phyloP scores from a whole-genome alignment of 2,113 vertebrate species.

The Leptobrachium ailaonicum region DNA sequence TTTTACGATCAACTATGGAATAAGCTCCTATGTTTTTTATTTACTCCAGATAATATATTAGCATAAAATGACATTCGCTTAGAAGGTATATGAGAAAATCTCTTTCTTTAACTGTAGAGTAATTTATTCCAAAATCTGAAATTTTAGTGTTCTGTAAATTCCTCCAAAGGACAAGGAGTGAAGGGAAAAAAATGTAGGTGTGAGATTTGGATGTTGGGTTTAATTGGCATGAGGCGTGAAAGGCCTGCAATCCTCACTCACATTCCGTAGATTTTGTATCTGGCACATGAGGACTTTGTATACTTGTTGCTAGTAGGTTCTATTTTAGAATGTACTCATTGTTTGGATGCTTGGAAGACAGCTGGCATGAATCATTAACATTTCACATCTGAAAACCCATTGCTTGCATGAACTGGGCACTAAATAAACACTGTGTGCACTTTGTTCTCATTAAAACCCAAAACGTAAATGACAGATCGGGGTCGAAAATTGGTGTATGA shows the following conservation, averaged over 20 bases:
- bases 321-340: constrained; percentile 69
- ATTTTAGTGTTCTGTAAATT: neutral
- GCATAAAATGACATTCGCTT: too few relatives aligned
- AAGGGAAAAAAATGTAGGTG: constrained; percentile 48
- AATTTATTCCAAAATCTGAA: too few relatives aligned
- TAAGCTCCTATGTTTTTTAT: too few relatives aligned
- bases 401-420: constrained; percentile 24
- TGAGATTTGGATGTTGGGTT: constrained; percentile 62
- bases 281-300: constrained; percentile 61
- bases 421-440: neutral
- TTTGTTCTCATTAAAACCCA: neutral
- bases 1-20: too few relatives aligned
- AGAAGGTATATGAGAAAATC: too few relatives aligned
- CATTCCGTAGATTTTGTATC: constrained; percentile 66
- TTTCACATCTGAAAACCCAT: constrained; percentile 57
- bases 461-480: neutral
- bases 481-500: neutral
- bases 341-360: constrained; percentile 64
- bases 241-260: constrained; percentile 60
- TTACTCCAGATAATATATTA: too few relatives aligned
- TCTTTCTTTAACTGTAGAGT: too few relatives aligned
- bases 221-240: constrained; percentile 76
- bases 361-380: constrained; percentile 67
- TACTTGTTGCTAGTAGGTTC: constrained; percentile 60
- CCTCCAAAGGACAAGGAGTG: neutral